Evolutionary conservation across 2,888 invertebrate genomes (phyloP), one percentile per base, ranked within the genome.

Genomic region (Pandemis corylana): DNA sequence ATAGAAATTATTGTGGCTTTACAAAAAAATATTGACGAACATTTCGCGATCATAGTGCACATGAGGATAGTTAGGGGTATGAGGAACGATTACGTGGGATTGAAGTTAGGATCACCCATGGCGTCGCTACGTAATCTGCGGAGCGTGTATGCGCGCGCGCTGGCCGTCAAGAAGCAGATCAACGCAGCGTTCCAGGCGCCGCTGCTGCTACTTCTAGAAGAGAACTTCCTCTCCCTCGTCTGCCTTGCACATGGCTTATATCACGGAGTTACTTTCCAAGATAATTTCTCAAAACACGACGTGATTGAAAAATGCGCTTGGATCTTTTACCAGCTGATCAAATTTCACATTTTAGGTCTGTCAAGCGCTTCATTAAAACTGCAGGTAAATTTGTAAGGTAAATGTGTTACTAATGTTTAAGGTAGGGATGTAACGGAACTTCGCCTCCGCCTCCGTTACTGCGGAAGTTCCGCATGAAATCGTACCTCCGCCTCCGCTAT

Each of bases 141-240:
- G 51, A n/a, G 51, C 6, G 28, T 61, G n/a, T 78, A 77, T 44
- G 42, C 46, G 4, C 72, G 71, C 15, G 66, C 72, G n/a, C 64
- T 75, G 53, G 69, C 46, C 13, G 46, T 65, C 12, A 71, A 62
- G 42, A 7, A 13, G 7, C 67, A 69, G 10, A 61, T 78, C 9
- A 78, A 75, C 46, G 12, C 7, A 12, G 68, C 65, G 10, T 78
- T 77, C 56, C 72, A 76, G 49, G 70, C 61, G 0, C 75, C 76
- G 5, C 65, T 77, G 3, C 12, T 78, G 28, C 42, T 76, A 10
- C 65, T 65, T 9, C 15, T 70, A 6, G 5, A 74, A 13, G 69
- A 72, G 20, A 62, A 62, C 41, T 78, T 78, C 68, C 74, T 74
- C 44, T 46, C 66, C 10, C 61, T 76, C 20, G 73, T 77, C n/a